Conservation (phyloP, 2,797 vertebrate species). For the Scomberomorus guttatus region DNA sequence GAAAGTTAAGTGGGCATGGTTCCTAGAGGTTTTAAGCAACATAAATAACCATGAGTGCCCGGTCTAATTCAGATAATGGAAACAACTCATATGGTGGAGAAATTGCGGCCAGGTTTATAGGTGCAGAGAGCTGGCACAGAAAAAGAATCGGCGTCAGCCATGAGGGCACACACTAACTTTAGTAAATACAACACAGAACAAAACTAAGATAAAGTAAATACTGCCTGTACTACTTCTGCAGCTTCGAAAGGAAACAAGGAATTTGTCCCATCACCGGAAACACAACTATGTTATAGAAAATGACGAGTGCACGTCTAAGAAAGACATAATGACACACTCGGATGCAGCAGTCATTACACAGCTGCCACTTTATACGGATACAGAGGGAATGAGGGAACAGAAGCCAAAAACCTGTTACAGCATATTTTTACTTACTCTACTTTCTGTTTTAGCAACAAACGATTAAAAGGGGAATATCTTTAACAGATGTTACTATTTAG, state of each 20-base stretch:
- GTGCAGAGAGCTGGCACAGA: too few relatives aligned
- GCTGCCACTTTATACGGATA: too few relatives aligned
- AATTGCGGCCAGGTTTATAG: not conserved
- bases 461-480: not conserved
- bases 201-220: conserved; percentile 1
- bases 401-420: not conserved
- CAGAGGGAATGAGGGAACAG: not conserved
- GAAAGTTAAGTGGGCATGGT: not conserved
- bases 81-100: not conserved
- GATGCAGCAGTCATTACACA: not conserved
- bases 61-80: not conserved
- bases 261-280: not conserved
- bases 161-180: not conserved
- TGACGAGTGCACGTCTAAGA: not conserved
- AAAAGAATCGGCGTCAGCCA: not conserved
- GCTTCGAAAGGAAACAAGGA: not conserved
- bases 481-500: not conserved
- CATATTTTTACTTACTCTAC: not conserved
- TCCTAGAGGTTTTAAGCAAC: too few relatives aligned
- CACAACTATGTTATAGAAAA: not conserved
- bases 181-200: not conserved
- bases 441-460: not conserved
- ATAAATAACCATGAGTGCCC: not conserved
- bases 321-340: not conserved
- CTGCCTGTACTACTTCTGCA: not conserved